Evolutionary conservation across 2,797 vertebrate genomes (phyloP), one percentile per base, ranked within the genome.

Genomic region (Poeciliopsis presidionis): DNA sequence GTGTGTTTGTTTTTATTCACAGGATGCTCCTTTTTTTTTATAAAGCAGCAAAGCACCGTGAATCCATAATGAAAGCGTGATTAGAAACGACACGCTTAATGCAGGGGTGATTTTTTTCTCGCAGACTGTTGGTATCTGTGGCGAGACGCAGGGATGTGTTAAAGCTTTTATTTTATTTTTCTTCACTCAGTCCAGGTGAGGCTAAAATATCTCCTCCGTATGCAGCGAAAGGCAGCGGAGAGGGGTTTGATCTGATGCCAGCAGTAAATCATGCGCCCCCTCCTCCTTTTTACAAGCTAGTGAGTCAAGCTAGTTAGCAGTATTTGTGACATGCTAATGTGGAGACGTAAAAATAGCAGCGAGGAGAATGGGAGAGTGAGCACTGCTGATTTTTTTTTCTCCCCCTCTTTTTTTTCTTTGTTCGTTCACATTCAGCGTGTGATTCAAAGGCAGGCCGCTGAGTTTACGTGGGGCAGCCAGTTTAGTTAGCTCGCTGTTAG

Each of bases 1-100:
- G 87, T 88, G 88, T 84, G 91, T 86, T 93, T 89, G 86, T 87
- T 90, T 93, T 53, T 41, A 22, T 78, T 22, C 67, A 61, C 87
- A 7, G 79, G 84, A 77, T 84, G 87, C 79, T 76, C 88, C 79
- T 41, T 78, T 80, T 88, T 47, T 5, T 46, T 1, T 16, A 18
- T 7, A 20, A 7, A 20, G 18, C 7, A 51, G 30, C 33, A 18
- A 67, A 78, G 74, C 75, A 70, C 72, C 77, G 75, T 81, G 63
- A 75, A 69, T 36, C 28, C 2, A 25, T 25, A 73, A 78, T 67
- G 79, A 53, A 55, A 43, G 72, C 5, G 33, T 8, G 28, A 63
- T 30, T 39, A n/a, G 65, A 57, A 49, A 43, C 22, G 47, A 43
- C 18, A 13, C n/a, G 36, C 22, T 30, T 14, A n/a, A 39, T 5